Evolutionary conservation across 2,797 vertebrate species (phyloP), one percentile per base, ranked within the genome.

Genomic region (Helicolenus hilgendorfi): DNA sequence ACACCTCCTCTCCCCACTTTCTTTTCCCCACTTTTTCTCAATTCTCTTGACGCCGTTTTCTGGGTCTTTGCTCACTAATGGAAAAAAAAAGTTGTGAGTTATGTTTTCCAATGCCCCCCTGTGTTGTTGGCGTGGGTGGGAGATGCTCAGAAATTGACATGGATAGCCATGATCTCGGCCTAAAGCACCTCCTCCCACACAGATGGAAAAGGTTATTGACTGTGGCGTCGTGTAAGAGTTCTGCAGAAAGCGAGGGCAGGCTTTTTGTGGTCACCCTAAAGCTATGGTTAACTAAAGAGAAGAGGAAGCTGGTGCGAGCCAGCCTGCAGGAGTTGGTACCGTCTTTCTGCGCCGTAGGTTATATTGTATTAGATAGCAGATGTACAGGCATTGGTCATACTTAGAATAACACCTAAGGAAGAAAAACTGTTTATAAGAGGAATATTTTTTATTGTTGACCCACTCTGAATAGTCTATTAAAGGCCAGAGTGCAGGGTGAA

Each of bases 231-330:
- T 8, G 6, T 67, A 36, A 70, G 73, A 77, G 53, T 71, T 92
- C 26, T 83, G 64, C 67, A 81, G 75, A 91, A 84, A 81, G 64
- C 7, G 3, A 79, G 29, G 56, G 56, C 79, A 85, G 72, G 84
- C 36, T 79, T 88, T 89, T 85, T 95, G 90, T 93, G 88, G 93
- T 91, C 73, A 60, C 79, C 53, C 36, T 70, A 69, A 92, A 81
- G 65, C 72, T 70, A n/a, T 70, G 62, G 76, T 60, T 69, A 13
- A 79, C 53, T 49, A 10, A 60, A 84, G 69, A 77, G 31, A 26
- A 73, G 56, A 87, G 56, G 77, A 83, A 73, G 58, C 13, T 65
- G 70, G 59, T 79, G 68, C 2, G 1, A 78, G 41, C n/a, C 27
- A 78, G 29, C 35, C 65, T 72, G 29, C 38, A 49, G 35, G 49